These are phyloP conservation scores for Pseudonaja textilis DNA, from an alignment of 2,113 vertebrate species.

Conservation along the genomic window DNA sequence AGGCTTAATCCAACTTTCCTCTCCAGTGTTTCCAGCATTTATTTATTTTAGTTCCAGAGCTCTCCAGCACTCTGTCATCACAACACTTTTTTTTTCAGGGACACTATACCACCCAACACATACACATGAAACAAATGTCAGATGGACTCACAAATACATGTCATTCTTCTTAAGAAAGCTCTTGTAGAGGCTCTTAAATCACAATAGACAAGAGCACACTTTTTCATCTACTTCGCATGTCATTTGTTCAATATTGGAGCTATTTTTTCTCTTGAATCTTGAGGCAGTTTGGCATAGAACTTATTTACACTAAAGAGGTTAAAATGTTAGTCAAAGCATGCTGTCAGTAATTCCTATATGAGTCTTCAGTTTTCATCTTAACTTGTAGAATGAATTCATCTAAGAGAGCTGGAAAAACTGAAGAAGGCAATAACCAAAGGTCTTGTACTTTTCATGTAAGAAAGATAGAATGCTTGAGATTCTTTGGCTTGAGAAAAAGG, in stretches of 20 bases:
- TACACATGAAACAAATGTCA: not conserved
- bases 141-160: not conserved
- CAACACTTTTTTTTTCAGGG: not conserved
- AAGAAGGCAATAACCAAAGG: not conserved
- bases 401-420: not conserved
- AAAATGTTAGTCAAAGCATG: not conserved
- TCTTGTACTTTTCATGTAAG: not conserved
- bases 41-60: not conserved
- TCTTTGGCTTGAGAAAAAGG: not conserved
- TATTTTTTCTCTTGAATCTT: not conserved
- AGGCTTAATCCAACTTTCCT: not conserved
- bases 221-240: not conserved
- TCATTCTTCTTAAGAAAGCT: not conserved
- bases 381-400: not conserved
- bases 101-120: not conserved
- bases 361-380: not conserved
- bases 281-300: not conserved
- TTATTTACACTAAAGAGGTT: not conserved
- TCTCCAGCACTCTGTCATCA: not conserved
- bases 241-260: not conserved
- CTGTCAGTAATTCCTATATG: not conserved
- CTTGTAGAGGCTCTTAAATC: not conserved
- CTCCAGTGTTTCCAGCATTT: not conserved
- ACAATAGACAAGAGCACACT: not conserved
- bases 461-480: not conserved